A percentile compares a stretch with the other conserved stretches of the same genome.
Evolutionary conservation across 2,113 vertebrate genomes (phyloP).

Genomic region (Oncorhynchus kisutch): DNA sequence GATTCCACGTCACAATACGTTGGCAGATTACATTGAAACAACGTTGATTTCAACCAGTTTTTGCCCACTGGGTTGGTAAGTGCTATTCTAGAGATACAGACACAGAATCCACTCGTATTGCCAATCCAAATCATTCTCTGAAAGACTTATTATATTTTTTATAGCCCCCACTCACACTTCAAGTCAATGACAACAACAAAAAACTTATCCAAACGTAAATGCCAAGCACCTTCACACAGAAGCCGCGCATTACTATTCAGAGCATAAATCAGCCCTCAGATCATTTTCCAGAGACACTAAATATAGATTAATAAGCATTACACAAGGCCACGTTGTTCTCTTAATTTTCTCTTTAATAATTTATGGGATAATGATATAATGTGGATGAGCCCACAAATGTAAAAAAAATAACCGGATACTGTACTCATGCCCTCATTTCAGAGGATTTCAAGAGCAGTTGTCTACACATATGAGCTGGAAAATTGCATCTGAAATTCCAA

Average conservation of each 20-base stretch:
- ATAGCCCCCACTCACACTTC: neutral
- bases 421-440: no score
- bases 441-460: no score
- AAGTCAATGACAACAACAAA: neutral
- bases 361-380: neutral
- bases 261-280: neutral
- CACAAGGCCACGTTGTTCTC: neutral
- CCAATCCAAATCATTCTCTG: no score
- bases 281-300: neutral
- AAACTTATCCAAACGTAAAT: no score
- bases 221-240: neutral
- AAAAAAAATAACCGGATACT: neutral
- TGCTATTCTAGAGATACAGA: no score
- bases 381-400: neutral
- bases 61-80: no score
- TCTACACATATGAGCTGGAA: neutral
- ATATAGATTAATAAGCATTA: neutral
- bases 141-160: no score
- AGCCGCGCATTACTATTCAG: neutral
- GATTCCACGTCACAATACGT: no score
- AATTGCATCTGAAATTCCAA: neutral
- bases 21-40: no score
- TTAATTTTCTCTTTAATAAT: slow-evolving; percentile 5
- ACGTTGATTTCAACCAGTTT: no score
- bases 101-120: no score